Conservation (phyloP, 2,888 invertebrate genomes). For the Kuschelorhynchus macadamiae region DNA sequence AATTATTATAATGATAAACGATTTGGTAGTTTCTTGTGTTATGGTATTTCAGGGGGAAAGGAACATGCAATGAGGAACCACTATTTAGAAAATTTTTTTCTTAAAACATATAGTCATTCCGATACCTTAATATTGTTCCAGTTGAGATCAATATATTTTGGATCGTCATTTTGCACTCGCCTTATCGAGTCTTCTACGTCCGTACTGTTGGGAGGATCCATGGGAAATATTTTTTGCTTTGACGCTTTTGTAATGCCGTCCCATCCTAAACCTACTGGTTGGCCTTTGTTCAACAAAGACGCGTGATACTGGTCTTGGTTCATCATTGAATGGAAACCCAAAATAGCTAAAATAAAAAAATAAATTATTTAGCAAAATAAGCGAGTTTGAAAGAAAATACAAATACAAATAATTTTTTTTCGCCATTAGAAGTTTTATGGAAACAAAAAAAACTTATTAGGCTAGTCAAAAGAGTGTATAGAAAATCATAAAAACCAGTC, state of each 20-base stretch:
- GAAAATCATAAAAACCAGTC: too few species aligned
- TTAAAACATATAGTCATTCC: too few species aligned
- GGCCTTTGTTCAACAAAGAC: conserved; percentile 92
- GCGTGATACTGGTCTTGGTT: conserved; percentile 99
- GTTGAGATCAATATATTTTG: conserved; percentile 91
- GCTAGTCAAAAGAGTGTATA: too few species aligned
- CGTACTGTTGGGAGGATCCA: conserved; percentile 97
- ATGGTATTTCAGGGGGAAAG: too few species aligned
- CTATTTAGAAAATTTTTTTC: too few species aligned
- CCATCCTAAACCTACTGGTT: conserved; percentile 92
- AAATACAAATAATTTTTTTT: conserved; percentile 1
- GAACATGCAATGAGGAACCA: too few species aligned
- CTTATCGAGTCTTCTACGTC: conserved; percentile 94
- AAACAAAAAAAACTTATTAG: too few species aligned
- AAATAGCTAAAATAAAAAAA: conserved; percentile 79
- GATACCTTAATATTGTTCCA: conserved; percentile 99
- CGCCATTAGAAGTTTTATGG: too few species aligned
- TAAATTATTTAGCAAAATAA: conserved; percentile 7
- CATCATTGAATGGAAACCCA: conserved; percentile 99
- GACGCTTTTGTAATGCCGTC: conserved; percentile 96
- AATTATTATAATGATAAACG: too few species aligned
- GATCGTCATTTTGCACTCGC: conserved; percentile 91
- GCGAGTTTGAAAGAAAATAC: not conserved
- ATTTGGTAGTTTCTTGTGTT: too few species aligned
- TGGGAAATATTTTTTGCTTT: conserved; percentile 90